Conservation (phyloP, 1,140 invertebrate genomes). For the Drosophila parabipectinata region DNA sequence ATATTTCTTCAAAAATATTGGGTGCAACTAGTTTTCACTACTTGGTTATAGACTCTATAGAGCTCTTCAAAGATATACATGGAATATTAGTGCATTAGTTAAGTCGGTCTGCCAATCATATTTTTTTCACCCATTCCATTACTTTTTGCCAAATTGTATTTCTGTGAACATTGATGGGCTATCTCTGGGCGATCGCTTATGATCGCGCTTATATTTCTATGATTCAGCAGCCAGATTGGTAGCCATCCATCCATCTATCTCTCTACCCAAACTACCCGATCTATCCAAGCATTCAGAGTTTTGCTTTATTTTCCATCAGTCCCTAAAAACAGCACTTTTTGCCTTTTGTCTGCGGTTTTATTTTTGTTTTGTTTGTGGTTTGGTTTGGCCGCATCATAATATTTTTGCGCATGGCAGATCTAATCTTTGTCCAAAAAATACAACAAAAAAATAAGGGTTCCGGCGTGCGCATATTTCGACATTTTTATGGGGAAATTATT, state of each 20-base stretch:
- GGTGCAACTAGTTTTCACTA: too few species aligned
- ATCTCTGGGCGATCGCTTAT: conserved; percentile 67
- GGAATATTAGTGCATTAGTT: too few species aligned
- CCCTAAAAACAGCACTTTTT: conserved; percentile 1
- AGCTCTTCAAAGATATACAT: too few species aligned
- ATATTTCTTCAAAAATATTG: too few species aligned
- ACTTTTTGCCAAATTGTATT: conserved; percentile 16
- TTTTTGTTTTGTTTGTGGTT: conserved; percentile 55
- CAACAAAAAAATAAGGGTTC: conserved; percentile 57
- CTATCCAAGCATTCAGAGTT: conserved; percentile 29
- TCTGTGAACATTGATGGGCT: conserved; percentile 51
- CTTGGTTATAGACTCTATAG: too few species aligned
- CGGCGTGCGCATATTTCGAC: conserved; percentile 61
- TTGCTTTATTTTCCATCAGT: conserved; percentile 32
- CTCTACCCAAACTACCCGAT: background rate
- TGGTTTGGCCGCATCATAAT: conserved; percentile 67
- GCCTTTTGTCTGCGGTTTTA: conserved; percentile 39
- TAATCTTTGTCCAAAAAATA: conserved; percentile 66
- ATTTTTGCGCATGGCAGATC: conserved; percentile 80
- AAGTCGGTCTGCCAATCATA: background rate
- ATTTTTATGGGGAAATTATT: conserved; percentile 82
- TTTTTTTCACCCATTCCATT: conserved; percentile 1
- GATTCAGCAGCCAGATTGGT: conserved; percentile 75
- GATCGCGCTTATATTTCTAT: conserved; percentile 79
- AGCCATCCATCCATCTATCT: conserved; percentile 63